Evolutionary conservation across 2,888 invertebrate species (phyloP).

Genomic region (Apamea crenata): DNA sequence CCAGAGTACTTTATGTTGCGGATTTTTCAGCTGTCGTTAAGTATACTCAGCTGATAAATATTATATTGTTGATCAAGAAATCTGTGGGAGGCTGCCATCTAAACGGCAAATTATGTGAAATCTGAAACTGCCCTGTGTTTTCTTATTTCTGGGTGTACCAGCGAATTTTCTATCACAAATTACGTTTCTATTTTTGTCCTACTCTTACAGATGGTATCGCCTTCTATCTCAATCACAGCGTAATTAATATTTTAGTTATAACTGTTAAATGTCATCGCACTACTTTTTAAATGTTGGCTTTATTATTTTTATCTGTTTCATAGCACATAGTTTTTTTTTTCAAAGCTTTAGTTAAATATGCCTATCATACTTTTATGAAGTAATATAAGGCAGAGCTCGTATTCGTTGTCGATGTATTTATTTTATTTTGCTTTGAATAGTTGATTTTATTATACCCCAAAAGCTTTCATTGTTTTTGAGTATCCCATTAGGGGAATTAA

Average conservation of each 20-base stretch:
- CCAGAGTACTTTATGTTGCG: no score
- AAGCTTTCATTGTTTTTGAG: neutral
- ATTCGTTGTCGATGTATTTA: neutral
- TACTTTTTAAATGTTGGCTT: slow-evolving; percentile 50
- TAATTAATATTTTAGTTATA: slow-evolving; percentile 4
- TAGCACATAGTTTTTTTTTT: slow-evolving; percentile 37
- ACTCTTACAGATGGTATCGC: slow-evolving; percentile 10
- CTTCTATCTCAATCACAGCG: slow-evolving; percentile 13
- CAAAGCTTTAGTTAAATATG: slow-evolving; percentile 1
- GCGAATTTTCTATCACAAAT: neutral
- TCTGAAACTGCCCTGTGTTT: no score
- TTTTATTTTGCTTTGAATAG: slow-evolving; percentile 16
- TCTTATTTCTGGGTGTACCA: no score
- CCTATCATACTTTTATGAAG: slow-evolving; percentile 8
- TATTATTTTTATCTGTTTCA: slow-evolving; percentile 43
- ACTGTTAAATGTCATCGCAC: neutral
- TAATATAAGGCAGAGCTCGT: neutral
- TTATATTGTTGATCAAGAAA: no score
- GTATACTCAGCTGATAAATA: no score
- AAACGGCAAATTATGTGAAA: no score
- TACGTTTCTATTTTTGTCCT: neutral
- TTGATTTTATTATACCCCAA: neutral
- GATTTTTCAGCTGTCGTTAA: no score
- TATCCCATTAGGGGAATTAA: neutral
- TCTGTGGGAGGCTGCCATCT: no score